Percentiles rank a stretch among this genome's conserved stretches.
These are phyloP conservation scores for Ophioninae sp. DNA, from an alignment of 2,888 invertebrate genomes.

Conservation along the genomic window DNA sequence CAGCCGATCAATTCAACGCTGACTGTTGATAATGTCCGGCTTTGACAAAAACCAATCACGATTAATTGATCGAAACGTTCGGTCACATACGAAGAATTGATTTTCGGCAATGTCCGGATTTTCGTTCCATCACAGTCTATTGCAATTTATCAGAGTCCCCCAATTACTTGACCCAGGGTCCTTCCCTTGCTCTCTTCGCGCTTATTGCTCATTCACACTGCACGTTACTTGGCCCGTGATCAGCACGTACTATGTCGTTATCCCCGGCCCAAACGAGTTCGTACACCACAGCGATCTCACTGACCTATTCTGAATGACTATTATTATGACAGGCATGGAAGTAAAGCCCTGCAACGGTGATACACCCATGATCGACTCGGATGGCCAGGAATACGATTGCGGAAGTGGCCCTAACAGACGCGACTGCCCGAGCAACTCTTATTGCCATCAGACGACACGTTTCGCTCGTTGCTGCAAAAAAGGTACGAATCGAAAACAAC, in stretches of 20 bases:
- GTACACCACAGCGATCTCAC: background rate
- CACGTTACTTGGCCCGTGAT: constrained; percentile 54
- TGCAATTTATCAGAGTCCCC: background rate
- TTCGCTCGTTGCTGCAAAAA: constrained; percentile 94
- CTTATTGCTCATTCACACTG: constrained; percentile 34
- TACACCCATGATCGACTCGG: constrained; percentile 88
- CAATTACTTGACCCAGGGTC: constrained; percentile 1
- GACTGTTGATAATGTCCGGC: background rate
- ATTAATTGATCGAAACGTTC: background rate
- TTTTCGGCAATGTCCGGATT: background rate
- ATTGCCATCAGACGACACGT: constrained; percentile 92
- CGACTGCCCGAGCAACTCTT: constrained; percentile 92
- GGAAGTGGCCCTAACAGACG: constrained; percentile 89
- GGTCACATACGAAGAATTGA: background rate
- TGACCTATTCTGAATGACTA: constrained; percentile 11
- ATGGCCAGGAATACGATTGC: constrained; percentile 91
- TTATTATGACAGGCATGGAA: constrained; percentile 85
- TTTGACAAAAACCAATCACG: background rate
- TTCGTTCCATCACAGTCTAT: constrained; percentile 4
- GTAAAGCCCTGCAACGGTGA: constrained; percentile 94
- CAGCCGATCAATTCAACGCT: background rate
- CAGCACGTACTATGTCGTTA: background rate
- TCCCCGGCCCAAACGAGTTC: background rate
- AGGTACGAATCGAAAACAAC: constrained; percentile 82
- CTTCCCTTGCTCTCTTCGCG: constrained; percentile 25